Evolutionary conservation across 53 echinoderm and acorn worm species (phyloP), one percentile per base, ranked within the genome.

Genomic region (Temnopleurus reevesii): DNA sequence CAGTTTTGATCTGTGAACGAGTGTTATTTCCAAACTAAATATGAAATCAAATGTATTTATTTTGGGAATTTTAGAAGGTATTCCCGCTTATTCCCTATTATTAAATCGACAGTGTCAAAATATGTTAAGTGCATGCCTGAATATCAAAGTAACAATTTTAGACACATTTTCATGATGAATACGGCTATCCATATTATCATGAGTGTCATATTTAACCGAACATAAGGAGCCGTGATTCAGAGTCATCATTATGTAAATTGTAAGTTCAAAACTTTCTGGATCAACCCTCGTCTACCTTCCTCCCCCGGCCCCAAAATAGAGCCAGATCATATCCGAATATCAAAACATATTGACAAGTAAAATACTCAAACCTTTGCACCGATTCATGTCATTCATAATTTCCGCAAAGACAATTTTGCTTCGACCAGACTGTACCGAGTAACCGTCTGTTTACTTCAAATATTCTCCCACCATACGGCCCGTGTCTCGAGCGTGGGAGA

Each of bases 401-500:
- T 71, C 71, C 36, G 19, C 38, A 38, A 29, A 5, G 36, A 66
- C 38, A 36, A 71, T 66, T 66, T 36, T 17, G 3, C 21, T 36
- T n/a, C 21, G 41, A 19, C 41, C n/a, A 71, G 71, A 71, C 71
- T n/a, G 36, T 41, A 71, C n/a, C n/a, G n/a, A n/a, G n/a, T n/a
- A n/a, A n/a, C n/a, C n/a, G 71, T 38, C 38, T 71, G 71, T 71
- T 71, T 71, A 71, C 71, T 8, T 1, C n/a, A n/a, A 71, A 19
- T 0, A 41, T 41, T 41, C 21, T 71, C 41, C 71, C 71, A 71
- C 71, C 71, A 71, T 71, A 71, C 71, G 71, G 41, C 23, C 23
- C 4, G 41, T 34, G 71, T 38, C 71, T 71, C n/a, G n/a, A 27
- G 71, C 71, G 71, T 71, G 71, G 71, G 71, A 71, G 71, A 7